Evolutionary conservation across 2,113 vertebrate species (phyloP).

Genomic region (Girardinichthys multiradiatus): DNA sequence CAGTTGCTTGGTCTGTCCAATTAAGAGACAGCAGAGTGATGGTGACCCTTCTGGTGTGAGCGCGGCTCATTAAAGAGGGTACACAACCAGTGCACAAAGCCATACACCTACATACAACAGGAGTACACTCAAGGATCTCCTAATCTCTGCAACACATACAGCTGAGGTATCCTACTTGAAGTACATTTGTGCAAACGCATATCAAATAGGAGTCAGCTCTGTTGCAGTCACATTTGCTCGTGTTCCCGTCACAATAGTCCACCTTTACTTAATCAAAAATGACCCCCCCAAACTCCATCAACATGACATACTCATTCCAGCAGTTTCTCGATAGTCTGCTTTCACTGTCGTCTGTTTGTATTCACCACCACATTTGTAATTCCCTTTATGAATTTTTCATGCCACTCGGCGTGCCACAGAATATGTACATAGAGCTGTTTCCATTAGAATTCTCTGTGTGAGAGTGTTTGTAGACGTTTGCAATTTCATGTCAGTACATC

Average conservation of each 20-base stretch:
- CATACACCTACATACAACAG: not conserved
- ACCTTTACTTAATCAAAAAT: constrained; percentile 13
- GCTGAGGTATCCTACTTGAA: constrained; percentile 4
- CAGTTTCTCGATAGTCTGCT: constrained; percentile 32
- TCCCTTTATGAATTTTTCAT: constrained; percentile 57
- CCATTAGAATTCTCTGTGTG: constrained; percentile 51
- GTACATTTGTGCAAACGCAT: not conserved
- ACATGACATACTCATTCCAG: constrained; percentile 52
- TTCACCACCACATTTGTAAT: constrained; percentile 21
- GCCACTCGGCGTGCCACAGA: constrained; percentile 27
- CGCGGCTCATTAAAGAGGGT: constrained; percentile 54
- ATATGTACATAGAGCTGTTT: constrained; percentile 40
- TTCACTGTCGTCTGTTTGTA: constrained; percentile 1
- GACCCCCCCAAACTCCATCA: not conserved
- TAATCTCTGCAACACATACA: constrained; percentile 31
- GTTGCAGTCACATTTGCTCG: constrained; percentile 6
- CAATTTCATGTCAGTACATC: constrained; percentile 39
- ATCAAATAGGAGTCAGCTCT: not conserved
- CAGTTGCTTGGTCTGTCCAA: constrained; percentile 66
- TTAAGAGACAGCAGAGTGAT: constrained; percentile 69
- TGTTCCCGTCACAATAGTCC: not conserved
- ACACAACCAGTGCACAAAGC: constrained; percentile 16
- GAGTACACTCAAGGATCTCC: constrained; percentile 20
- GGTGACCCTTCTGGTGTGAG: constrained; percentile 44
- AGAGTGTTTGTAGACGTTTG: constrained; percentile 39